These are phyloP conservation scores for Perithous albicinctus DNA, from an alignment of 2,888 invertebrate genomes.

Conservation along the genomic window DNA sequence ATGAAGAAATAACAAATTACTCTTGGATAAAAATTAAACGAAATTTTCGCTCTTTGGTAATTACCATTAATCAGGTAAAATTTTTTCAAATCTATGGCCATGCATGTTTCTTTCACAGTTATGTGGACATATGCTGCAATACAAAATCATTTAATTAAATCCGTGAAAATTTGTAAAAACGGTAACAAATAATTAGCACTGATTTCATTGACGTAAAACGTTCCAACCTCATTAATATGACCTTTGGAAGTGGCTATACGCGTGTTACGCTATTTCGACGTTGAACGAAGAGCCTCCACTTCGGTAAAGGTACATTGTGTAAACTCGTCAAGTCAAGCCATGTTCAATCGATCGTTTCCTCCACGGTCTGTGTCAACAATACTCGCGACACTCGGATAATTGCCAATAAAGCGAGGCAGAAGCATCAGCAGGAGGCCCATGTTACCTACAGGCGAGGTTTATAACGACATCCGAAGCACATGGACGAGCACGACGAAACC, in stretches of 20 bases:
- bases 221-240: no score
- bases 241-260: constrained; percentile 8
- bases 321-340: constrained; percentile 49
- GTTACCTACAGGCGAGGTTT: neutral
- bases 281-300: constrained; percentile 18
- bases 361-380: neutral
- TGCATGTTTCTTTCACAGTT: no score
- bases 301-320: constrained; percentile 16
- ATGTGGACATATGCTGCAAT: no score
- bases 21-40: no score
- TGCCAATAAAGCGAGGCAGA: neutral
- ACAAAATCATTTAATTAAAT: no score
- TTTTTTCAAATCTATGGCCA: no score
- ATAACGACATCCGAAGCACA: constrained; percentile 11
- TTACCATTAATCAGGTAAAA: no score
- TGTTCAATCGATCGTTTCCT: constrained; percentile 59
- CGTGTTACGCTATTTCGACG: constrained; percentile 2
- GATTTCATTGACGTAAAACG: no score
- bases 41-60: no score
- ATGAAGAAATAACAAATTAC: no score
- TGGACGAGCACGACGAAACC: constrained; percentile 58
- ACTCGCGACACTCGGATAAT: constrained; percentile 26
- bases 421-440: neutral
- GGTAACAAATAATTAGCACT: no score
- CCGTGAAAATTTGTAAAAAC: no score